Evolutionary conservation across 2,888 invertebrate species (phyloP).

Genomic region (Seira sanloemensis): DNA sequence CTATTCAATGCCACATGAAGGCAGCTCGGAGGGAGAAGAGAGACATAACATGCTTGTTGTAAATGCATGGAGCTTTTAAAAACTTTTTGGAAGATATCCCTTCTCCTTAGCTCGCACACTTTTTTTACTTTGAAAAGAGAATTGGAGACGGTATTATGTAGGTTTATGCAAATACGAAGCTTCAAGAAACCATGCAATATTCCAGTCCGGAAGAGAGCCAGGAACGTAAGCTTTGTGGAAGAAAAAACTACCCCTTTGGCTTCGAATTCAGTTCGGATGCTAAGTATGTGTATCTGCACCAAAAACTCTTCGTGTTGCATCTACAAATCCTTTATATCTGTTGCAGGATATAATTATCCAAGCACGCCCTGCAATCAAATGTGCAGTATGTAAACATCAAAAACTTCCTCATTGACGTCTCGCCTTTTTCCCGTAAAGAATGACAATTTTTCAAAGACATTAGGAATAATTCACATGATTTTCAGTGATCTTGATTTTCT

Average conservation of each 20-base stretch:
- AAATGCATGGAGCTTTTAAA: background rate
- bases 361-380: background rate
- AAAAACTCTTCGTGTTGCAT: too few relatives aligned
- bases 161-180: background rate
- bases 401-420: background rate
- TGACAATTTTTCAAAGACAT: background rate
- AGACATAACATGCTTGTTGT: background rate
- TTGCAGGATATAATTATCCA: background rate
- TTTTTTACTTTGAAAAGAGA: background rate
- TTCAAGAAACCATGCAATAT: background rate
- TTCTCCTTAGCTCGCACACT: too few relatives aligned
- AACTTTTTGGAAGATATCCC: background rate
- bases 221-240: too few relatives aligned
- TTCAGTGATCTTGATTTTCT: background rate
- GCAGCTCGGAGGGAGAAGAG: constrained; percentile 4
- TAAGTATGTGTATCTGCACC: too few relatives aligned
- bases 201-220: background rate
- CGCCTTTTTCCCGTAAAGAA: background rate
- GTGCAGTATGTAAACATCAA: background rate
- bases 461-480: background rate
- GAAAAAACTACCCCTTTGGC: background rate
- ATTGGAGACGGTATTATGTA: background rate
- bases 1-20: constrained; percentile 44
- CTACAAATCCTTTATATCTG: too few relatives aligned
- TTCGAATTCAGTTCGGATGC: too few relatives aligned